phyloP scores from a whole-genome alignment of 37 sponge, comb jelly and placozoan genomes.

The Theonella swinhoei region DNA sequence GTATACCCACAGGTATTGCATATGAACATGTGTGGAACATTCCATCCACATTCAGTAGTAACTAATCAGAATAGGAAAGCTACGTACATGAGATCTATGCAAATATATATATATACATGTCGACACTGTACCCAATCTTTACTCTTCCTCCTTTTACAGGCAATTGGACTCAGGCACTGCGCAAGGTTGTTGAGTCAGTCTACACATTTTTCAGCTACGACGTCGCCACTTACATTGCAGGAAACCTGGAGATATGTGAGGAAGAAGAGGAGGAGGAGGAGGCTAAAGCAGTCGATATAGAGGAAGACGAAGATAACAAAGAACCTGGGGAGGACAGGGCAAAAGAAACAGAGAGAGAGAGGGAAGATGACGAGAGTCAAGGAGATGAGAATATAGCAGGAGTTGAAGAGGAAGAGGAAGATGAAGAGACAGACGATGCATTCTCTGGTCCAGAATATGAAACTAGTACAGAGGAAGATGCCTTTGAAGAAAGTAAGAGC shows the following conservation, averaged over 20 bases:
- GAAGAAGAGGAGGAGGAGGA: background rate
- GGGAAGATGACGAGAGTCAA: background rate
- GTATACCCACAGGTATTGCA: background rate
- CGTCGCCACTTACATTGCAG: conserved; percentile 44
- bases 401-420: background rate
- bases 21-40: too few species aligned
- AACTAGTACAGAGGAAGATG: background rate
- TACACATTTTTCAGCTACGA: conserved; percentile 65
- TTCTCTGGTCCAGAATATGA: background rate
- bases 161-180: conserved; percentile 56
- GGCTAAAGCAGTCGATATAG: background rate
- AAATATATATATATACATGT: background rate
- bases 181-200: conserved; percentile 37
- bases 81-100: too few species aligned
- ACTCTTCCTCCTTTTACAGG: too few species aligned
- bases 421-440: background rate
- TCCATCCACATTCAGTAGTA: background rate
- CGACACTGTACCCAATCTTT: background rate
- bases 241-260: background rate
- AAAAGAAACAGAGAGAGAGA: background rate
- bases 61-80: background rate
- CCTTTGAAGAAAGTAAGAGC: background rate
- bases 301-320: background rate
- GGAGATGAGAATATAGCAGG: background rate
- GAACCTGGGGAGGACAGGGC: background rate